phyloP scores from a whole-genome alignment of 2,888 invertebrate genomes.

The Caenorhabditis sp. region DNA sequence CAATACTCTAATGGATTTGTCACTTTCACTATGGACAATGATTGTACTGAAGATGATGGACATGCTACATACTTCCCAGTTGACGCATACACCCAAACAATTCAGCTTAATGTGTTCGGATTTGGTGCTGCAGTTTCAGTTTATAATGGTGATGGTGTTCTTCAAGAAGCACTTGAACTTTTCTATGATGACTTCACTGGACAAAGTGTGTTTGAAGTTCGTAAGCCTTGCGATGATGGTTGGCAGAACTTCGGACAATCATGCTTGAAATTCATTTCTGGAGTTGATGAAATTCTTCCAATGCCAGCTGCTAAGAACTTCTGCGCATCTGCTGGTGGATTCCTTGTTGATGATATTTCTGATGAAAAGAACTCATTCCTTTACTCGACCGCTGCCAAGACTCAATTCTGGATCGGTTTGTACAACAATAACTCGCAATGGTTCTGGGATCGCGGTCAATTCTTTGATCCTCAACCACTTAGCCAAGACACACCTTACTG shows the following conservation, averaged over 20 bases:
- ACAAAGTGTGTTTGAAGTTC: slow-evolving; percentile 43
- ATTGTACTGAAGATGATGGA: slow-evolving; percentile 39
- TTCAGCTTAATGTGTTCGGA: slow-evolving; percentile 43
- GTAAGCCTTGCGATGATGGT: slow-evolving; percentile 49
- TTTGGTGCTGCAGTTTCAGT: slow-evolving; percentile 28
- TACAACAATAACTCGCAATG: slow-evolving; percentile 34
- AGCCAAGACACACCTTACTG: slow-evolving; percentile 39
- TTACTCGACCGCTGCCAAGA: slow-evolving; percentile 1
- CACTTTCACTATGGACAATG: slow-evolving; percentile 22
- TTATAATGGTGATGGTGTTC: slow-evolving; percentile 31
- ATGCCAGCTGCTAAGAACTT: slow-evolving; percentile 46
- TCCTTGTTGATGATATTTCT: slow-evolving; percentile 53
- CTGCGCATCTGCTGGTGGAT: slow-evolving; percentile 51
- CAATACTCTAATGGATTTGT: slow-evolving; percentile 46
- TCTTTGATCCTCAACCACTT: slow-evolving; percentile 11
- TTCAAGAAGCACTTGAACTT: slow-evolving; percentile 19
- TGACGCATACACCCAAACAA: slow-evolving; percentile 57
- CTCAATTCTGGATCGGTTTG: slow-evolving; percentile 51
- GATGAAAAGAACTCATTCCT: slow-evolving; percentile 45
- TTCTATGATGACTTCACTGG: slow-evolving; percentile 41
- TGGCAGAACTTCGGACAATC: slow-evolving; percentile 53
- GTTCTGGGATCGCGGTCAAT: slow-evolving; percentile 45
- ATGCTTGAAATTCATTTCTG: slow-evolving; percentile 35
- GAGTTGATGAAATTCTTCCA: slow-evolving; percentile 16
- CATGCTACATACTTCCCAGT: slow-evolving; percentile 50